Percentiles rank a stretch among this genome's conserved stretches.
phyloP scores from a whole-genome alignment of 2,113 vertebrate genomes.

The Python bivittatus region DNA sequence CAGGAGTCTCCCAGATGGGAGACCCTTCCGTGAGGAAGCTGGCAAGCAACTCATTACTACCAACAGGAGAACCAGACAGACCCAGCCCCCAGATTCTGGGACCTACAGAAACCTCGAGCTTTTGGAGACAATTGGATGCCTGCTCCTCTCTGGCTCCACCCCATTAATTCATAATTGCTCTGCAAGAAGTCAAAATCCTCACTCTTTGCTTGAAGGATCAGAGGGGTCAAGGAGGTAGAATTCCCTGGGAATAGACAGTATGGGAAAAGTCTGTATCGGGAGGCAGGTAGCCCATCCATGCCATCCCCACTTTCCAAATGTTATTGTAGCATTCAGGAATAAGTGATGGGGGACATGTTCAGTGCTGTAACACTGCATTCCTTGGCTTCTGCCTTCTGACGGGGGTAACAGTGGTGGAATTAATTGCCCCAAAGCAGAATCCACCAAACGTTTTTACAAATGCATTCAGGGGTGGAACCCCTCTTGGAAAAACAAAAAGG shows the following conservation, averaged over 20 bases:
- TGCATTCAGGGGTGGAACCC: background rate
- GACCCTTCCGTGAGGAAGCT: constrained; percentile 40
- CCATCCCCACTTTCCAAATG: background rate
- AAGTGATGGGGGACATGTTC: background rate
- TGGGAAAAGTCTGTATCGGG: too few species aligned
- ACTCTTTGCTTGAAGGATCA: background rate
- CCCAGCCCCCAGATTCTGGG: background rate
- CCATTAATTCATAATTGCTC: background rate
- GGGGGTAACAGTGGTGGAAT: background rate
- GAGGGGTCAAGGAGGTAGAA: background rate
- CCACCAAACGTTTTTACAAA: background rate
- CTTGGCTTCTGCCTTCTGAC: background rate
- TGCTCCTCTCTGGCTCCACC: background rate
- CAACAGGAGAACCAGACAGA: background rate
- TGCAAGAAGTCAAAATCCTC: background rate
- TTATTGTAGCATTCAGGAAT: background rate
- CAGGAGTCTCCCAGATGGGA: constrained; percentile 28
- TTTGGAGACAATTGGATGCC: background rate
- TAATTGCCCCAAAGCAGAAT: background rate
- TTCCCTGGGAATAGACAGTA: background rate
- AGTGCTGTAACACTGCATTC: background rate
- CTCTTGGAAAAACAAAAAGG: background rate
- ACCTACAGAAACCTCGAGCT: background rate
- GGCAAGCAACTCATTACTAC: constrained; percentile 8
- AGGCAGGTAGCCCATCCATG: too few species aligned